Base-by-base conservation (phyloP, 2,888 invertebrate species). In the Cosmia pyralina region DNA sequence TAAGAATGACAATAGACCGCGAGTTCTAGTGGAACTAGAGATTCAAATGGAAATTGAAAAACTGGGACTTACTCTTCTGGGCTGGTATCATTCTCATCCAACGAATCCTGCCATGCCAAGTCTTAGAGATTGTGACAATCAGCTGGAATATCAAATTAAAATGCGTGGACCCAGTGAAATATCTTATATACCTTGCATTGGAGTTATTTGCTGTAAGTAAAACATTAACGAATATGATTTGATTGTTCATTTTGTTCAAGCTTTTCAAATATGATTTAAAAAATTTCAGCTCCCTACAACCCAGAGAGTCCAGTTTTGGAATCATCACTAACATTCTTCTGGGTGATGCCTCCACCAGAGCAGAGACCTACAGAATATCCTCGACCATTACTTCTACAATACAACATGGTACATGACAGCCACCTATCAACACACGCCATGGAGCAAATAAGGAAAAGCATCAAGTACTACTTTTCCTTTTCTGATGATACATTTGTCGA, bases 81-180 rank as follows among this genome's bases (percentile, higher is more conserved):
- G 99, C 11, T 99, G 99, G 99, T 99, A 99, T 94, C 99, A 99
- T 94, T 99, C 99, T 15, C 99, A 99, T 95, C 98, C 99, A 0
- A 97, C 97, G 69, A 98, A 98, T 83, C 98, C 98, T 71, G 98
- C 99, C 1, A 98, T 98, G 88, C 99, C 98, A 79, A 99, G 98
- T 88, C 96, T 97, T 75, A 96, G 98, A 69, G 99, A 99, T 92
- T 98, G 99, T 73, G 99, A 99, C 91, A 97, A 98, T 74, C 99
- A 99, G 93, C 95, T 99, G 82, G 99, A 99, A 89, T 99, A 99
- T 94, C 99, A 99, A 94, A 98, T 99, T 72, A 98, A 98, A 91
- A 98, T 99, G 98, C 98, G 99, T 88, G 99, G 99, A 5, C 97
- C 98, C 5, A 98, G 98, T 48, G 99, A 99, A 95, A 98, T 98